phyloP scores from a whole-genome alignment of 2,113 vertebrate genomes.

The Hyaena hyaena region DNA sequence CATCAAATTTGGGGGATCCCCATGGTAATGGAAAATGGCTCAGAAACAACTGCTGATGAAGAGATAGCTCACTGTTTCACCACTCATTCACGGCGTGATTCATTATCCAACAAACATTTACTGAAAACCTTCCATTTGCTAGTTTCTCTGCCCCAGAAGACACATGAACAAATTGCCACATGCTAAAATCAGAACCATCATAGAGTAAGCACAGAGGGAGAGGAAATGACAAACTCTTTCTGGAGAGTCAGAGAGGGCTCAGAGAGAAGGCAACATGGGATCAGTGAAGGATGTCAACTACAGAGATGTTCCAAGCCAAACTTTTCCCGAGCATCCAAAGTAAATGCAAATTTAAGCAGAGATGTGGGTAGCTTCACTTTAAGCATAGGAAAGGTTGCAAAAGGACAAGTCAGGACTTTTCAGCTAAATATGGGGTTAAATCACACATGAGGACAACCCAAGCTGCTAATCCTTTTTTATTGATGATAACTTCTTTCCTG shows the following conservation, averaged over 20 bases:
- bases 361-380: background rate
- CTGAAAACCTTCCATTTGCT: background rate
- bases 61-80: background rate
- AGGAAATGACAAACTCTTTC: background rate
- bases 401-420: background rate
- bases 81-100: background rate
- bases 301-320: background rate
- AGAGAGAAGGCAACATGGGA: background rate
- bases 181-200: background rate
- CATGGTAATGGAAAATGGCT: background rate
- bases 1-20: background rate
- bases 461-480: constrained; percentile 18
- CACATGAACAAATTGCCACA: background rate
- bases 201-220: background rate
- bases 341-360: background rate
- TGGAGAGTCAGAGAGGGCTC: background rate
- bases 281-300: background rate
- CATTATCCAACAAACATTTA: background rate
- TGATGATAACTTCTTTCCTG: constrained; percentile 56
- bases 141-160: background rate
- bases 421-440: background rate
- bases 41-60: background rate
- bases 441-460: background rate
- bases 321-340: background rate
- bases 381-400: background rate